phyloP scores from a whole-genome alignment of 2,797 vertebrate genomes.

The Gouania willdenowi region DNA sequence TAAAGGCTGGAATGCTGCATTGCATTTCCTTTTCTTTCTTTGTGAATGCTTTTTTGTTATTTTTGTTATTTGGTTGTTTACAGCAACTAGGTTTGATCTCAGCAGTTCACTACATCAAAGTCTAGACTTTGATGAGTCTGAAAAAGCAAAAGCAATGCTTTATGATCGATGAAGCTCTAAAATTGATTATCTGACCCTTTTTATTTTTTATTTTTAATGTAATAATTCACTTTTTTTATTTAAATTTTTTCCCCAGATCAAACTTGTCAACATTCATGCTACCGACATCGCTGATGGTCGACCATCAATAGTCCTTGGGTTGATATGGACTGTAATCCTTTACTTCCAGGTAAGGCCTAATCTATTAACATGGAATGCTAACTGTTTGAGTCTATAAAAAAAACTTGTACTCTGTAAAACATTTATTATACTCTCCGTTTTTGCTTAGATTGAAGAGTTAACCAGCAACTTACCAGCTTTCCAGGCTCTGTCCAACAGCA shows the following conservation, averaged over 20 bases:
- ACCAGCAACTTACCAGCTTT: conserved; percentile 93
- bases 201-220: no score
- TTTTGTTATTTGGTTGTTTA: conserved; percentile 15
- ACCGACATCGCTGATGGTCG: conserved; percentile 96
- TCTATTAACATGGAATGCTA: no score
- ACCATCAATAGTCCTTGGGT: conserved; percentile 93
- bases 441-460: conserved; percentile 90
- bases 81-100: conserved; percentile 40
- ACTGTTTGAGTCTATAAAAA: no score
- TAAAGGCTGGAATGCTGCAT: conserved; percentile 24
- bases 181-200: no score
- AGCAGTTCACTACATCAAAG: conserved; percentile 45
- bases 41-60: conserved; percentile 1
- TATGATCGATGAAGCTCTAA: no score
- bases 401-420: no score
- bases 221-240: conserved; percentile 30
- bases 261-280: conserved; percentile 97
- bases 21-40: conserved; percentile 20
- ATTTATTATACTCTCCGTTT: no score
- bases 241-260: no score
- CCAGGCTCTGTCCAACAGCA: conserved; percentile 86
- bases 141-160: no score
- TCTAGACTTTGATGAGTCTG: conserved; percentile 37
- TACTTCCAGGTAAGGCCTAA: conserved; percentile 93
- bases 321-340: conserved; percentile 96